These are phyloP conservation scores for Taenaris catops DNA, from an alignment of 2,888 invertebrate species.

Conservation along the genomic window DNA sequence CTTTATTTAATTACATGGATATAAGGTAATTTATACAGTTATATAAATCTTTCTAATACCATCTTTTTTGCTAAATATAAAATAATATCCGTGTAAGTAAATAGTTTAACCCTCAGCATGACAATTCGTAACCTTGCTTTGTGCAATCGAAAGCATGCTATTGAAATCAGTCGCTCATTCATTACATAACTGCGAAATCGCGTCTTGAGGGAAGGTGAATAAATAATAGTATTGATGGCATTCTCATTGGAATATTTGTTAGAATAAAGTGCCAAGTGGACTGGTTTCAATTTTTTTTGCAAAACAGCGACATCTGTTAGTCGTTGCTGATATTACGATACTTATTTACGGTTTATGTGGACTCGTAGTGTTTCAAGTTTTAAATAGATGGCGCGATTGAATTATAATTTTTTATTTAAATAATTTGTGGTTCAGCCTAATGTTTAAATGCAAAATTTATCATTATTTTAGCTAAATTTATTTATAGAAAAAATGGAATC, in stretches of 20 bases:
- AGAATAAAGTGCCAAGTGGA: conserved; percentile 31
- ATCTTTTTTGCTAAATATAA: not conserved
- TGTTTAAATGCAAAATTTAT: not conserved
- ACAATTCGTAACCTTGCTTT: conserved; percentile 14
- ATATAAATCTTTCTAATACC: not conserved
- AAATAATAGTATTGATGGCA: conserved; percentile 27
- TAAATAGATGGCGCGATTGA: conserved; percentile 54
- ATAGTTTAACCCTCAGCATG: conserved; percentile 30
- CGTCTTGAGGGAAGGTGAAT: conserved; percentile 5
- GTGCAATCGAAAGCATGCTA: conserved; percentile 36
- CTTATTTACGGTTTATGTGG: not conserved
- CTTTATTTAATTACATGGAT: conserved; percentile 1
- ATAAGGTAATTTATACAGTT: not conserved
- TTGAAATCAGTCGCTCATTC: conserved; percentile 56
- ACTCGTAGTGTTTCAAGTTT: conserved; percentile 12
- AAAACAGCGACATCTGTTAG: conserved; percentile 65
- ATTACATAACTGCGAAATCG: conserved; percentile 27
- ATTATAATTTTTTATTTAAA: not conserved
- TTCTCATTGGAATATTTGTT: conserved; percentile 60
- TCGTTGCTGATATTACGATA: conserved; percentile 3
- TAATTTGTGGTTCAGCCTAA: not conserved
- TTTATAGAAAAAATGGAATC: too few species aligned
- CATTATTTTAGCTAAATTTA: too few species aligned
- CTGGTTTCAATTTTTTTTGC: conserved; percentile 55
- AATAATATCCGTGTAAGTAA: conserved; percentile 9